phyloP scores from a whole-genome alignment of 2,888 invertebrate species.

The Drosophila demipolita region DNA sequence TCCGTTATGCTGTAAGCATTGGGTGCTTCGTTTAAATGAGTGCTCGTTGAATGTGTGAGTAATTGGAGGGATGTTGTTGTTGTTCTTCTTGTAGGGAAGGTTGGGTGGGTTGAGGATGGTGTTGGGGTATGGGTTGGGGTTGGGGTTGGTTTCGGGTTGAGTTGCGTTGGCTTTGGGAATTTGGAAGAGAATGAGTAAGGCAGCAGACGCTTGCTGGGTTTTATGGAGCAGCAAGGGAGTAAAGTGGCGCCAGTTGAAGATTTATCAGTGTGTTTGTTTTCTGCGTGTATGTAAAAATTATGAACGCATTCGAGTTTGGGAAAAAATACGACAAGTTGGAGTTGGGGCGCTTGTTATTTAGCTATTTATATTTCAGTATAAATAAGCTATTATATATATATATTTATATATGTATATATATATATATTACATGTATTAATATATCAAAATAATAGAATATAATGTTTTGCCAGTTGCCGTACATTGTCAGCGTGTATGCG shows the following conservation, averaged over 20 bases:
- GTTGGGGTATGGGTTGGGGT: too few species aligned
- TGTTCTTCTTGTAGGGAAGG: background rate
- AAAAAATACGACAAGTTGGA: constrained; percentile 57
- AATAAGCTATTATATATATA: background rate
- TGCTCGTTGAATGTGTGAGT: constrained; percentile 81
- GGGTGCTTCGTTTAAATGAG: constrained; percentile 80
- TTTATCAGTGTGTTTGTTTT: constrained; percentile 52
- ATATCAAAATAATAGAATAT: background rate
- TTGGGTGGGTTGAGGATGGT: background rate
- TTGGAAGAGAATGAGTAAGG: constrained; percentile 53
- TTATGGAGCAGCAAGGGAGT: constrained; percentile 65
- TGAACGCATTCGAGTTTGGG: constrained; percentile 72
- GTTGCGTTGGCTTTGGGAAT: background rate
- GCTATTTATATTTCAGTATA: constrained; percentile 36
- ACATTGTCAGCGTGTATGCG: constrained; percentile 7
- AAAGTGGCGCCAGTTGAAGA: constrained; percentile 76
- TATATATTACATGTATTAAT: background rate
- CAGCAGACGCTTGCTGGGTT: constrained; percentile 62
- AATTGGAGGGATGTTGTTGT: constrained; percentile 68
- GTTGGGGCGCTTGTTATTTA: constrained; percentile 51
- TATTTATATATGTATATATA: background rate
- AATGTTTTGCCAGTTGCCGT: background rate
- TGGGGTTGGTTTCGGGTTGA: background rate
- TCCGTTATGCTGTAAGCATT: constrained; percentile 75
- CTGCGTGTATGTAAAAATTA: constrained; percentile 51